Evolutionary conservation across 2,888 invertebrate species (phyloP), one percentile per base, ranked within the genome.

Genomic region (Athetis lepigone): DNA sequence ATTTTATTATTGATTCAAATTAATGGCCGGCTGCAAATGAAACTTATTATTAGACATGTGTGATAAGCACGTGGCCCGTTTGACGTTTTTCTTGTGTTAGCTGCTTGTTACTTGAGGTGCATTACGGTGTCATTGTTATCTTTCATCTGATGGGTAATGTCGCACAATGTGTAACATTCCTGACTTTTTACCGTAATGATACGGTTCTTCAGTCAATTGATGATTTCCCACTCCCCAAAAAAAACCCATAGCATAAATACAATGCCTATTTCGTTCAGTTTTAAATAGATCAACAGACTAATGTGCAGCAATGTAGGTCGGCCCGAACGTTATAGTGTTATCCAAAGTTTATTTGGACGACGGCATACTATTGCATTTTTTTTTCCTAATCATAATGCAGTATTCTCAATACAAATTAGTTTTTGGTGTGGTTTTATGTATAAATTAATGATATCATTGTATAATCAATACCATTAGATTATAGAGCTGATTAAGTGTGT

Each of bases 241-340:
- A n/a, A n/a, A n/a, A 36, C 19, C 46, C 27, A 39, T 45, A 45
- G 9, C 16, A 37, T 43, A 40, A 43, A 74, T 69, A 67, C 47
- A 75, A 63, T 75, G 50, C 56, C 45, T 57, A 59, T 54, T 76
- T 61, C 57, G 61, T 76, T 59, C 27, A 19, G 47, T 76, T 65
- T 62, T 62, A 79, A 65, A 65, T 72, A 69, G 60, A 63, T 51
- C 43, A 58, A 37, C 55, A 40, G 39, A 52, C 56, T 40, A 56
- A 59, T 57, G 45, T 55, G 49, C 40, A 55, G 47, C 45, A 67
- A 77, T 77, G 42, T 77, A 62, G 80, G 77, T 77, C 74, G 64
- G 33, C 37, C 47, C 4, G 29, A 68, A 54, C 50, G 58, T 55
- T 58, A 75, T 57, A 62, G 55, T 56, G 75, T 59, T 56, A 72